phyloP scores from a whole-genome alignment of 2,113 vertebrate genomes.

The Larimichthys polyactis region DNA sequence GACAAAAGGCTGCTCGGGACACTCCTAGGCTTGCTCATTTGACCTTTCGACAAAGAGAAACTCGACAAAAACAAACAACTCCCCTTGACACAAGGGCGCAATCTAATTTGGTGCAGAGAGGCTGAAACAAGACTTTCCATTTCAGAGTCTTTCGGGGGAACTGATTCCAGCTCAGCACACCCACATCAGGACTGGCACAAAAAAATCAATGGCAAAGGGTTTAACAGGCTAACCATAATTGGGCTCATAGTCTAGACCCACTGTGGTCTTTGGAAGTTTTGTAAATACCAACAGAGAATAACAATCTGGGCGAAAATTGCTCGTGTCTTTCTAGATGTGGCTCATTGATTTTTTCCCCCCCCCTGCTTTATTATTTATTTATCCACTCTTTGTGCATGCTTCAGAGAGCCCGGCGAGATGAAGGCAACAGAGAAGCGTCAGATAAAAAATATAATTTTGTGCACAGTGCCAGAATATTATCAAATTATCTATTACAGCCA shows the following conservation, averaged over 20 bases:
- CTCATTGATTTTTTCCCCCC: conserved; percentile 66
- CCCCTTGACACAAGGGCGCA: conserved; percentile 79
- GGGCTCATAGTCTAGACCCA: conserved; percentile 58
- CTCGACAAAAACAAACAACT: conserved; percentile 72
- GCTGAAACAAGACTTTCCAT: conserved; percentile 72
- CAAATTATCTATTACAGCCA: conserved; percentile 13
- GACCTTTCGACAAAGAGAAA: conserved; percentile 75
- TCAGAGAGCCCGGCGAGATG: conserved; percentile 20
- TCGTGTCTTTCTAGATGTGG: conserved; percentile 49
- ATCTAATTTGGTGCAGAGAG: conserved; percentile 73
- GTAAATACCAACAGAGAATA: conserved; percentile 68
- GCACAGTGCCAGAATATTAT: conserved; percentile 9
- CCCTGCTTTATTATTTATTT: conserved; percentile 46
- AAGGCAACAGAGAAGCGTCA: conserved; percentile 12
- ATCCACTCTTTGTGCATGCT: conserved; percentile 27
- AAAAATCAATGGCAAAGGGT: conserved; percentile 74
- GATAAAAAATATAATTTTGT: conserved; percentile 1
- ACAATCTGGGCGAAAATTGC: conserved; percentile 61
- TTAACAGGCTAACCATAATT: conserved; percentile 74
- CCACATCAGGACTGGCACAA: conserved; percentile 55
- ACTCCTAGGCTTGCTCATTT: conserved; percentile 54
- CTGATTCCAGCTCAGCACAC: conserved; percentile 62
- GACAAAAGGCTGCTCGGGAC: conserved; percentile 68
- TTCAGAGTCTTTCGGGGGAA: conserved; percentile 64
- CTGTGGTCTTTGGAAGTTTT: conserved; percentile 67